A percentile compares a stretch with the other conserved stretches of the same genome.
These are phyloP conservation scores for Galagoides demidoff DNA, from an alignment of 2,797 vertebrate genomes.

Conservation along the genomic window DNA sequence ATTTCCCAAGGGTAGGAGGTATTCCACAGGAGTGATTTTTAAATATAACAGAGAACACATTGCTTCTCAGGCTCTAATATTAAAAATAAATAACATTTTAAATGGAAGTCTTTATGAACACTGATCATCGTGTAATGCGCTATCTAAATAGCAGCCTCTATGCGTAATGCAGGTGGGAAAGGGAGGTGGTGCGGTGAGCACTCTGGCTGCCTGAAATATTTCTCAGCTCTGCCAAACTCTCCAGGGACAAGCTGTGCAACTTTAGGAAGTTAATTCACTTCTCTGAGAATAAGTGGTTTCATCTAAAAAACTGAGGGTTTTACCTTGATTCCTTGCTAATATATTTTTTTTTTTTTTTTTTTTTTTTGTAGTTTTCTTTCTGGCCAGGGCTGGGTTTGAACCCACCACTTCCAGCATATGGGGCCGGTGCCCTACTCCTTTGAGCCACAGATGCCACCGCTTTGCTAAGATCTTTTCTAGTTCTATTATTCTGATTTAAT, in stretches of 20 bases:
- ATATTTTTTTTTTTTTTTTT: no score
- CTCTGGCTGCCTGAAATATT: not conserved
- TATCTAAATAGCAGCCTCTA: not conserved
- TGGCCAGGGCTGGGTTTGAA: no score
- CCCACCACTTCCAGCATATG: no score
- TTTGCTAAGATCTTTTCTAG: not conserved
- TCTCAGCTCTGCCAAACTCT: not conserved
- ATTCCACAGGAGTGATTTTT: constrained; percentile 2
- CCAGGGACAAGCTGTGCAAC: not conserved
- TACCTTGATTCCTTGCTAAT: not conserved
- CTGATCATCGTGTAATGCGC: not conserved
- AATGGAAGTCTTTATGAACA: not conserved
- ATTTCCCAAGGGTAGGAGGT: not conserved
- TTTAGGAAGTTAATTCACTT: not conserved
- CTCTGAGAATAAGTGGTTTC: not conserved
- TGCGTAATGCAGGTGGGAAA: not conserved
- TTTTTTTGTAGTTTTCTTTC: no score
- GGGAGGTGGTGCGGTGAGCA: not conserved
- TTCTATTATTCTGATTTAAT: not conserved
- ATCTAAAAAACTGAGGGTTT: not conserved
- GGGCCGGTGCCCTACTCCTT: no score
- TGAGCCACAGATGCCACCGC: no score
- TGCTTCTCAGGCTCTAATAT: not conserved
- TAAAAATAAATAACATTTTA: not conserved
- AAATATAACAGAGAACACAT: not conserved